A percentile compares a stretch with the other conserved stretches of the same genome.
phyloP scores from a whole-genome alignment of 2,113 vertebrate genomes.

The Myxocyprinus asiaticus region DNA sequence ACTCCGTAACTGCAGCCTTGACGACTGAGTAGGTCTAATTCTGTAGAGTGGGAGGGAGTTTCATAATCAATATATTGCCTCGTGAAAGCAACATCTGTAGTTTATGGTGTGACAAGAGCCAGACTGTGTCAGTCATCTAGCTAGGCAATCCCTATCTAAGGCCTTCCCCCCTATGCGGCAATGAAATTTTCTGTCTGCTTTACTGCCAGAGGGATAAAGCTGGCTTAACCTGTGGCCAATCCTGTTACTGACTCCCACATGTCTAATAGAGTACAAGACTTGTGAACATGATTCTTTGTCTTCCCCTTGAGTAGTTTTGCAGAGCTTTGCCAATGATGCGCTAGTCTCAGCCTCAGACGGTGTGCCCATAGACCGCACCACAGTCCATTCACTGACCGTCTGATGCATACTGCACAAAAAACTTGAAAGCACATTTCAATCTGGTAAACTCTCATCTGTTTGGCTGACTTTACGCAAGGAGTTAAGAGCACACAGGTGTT shows the following conservation, averaged over 20 bases:
- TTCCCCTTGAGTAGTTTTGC: slow-evolving; percentile 8
- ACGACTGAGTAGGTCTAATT: slow-evolving; percentile 39
- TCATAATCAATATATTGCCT: slow-evolving; percentile 42
- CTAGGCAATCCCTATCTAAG: slow-evolving; percentile 40
- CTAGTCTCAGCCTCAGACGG: too few relatives aligned
- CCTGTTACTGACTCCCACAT: slow-evolving; percentile 22
- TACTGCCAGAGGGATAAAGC: slow-evolving; percentile 36
- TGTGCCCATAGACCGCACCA: too few relatives aligned
- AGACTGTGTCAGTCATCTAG: slow-evolving; percentile 14
- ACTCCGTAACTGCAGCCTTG: background rate
- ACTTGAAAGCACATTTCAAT: too few relatives aligned
- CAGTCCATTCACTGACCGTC: too few relatives aligned
- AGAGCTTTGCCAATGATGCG: too few relatives aligned
- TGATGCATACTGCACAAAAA: too few relatives aligned
- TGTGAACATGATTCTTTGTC: background rate
- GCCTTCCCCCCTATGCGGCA: slow-evolving; percentile 11
- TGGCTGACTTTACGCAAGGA: too few relatives aligned
- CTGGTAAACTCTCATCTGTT: too few relatives aligned
- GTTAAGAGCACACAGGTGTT: too few relatives aligned
- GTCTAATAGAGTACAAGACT: background rate
- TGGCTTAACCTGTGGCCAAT: slow-evolving; percentile 42
- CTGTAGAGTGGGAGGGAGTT: slow-evolving; percentile 31
- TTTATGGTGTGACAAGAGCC: slow-evolving; percentile 43
- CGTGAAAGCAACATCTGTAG: slow-evolving; percentile 42
- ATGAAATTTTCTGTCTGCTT: slow-evolving; percentile 33